Evolutionary conservation across 2,797 vertebrate species (phyloP).

Genomic region (Calcarius lapponicus): DNA sequence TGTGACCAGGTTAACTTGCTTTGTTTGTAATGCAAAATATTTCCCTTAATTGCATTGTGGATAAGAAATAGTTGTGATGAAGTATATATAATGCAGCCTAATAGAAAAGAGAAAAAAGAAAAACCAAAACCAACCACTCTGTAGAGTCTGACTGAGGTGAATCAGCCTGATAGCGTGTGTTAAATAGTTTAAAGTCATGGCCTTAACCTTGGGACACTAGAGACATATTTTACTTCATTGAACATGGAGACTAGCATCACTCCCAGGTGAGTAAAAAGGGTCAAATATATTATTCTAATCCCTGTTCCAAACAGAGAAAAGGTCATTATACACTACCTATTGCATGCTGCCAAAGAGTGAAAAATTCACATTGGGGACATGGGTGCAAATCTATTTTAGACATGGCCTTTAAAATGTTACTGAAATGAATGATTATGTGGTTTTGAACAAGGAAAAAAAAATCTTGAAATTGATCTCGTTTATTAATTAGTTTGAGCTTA

Average conservation of each 20-base stretch:
- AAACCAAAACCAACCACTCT: neutral
- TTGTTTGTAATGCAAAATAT: constrained; percentile 82
- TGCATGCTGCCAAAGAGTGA: constrained; percentile 76
- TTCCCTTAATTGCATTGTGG: constrained; percentile 75
- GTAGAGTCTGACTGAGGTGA: constrained; percentile 59
- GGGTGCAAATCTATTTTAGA: constrained; percentile 82
- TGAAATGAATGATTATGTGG: constrained; percentile 81
- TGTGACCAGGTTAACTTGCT: constrained; percentile 79
- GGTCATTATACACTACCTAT: constrained; percentile 79
- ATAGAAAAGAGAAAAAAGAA: constrained; percentile 36
- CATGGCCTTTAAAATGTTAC: constrained; percentile 81
- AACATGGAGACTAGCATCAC: constrained; percentile 78
- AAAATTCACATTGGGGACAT: constrained; percentile 78
- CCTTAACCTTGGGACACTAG: constrained; percentile 79
- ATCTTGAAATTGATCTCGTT: constrained; percentile 79
- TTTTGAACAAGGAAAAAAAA: constrained; percentile 74
- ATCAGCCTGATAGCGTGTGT: constrained; percentile 71
- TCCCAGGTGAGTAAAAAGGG: constrained; percentile 81
- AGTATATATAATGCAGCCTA: constrained; percentile 64
- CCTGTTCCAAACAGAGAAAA: constrained; percentile 84
- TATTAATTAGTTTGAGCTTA: constrained; percentile 82
- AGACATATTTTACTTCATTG: constrained; percentile 83
- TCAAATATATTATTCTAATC: constrained; percentile 86
- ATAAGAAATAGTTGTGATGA: constrained; percentile 77
- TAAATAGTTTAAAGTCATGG: constrained; percentile 81